Evolutionary conservation across 2,113 vertebrate species (phyloP).

Genomic region (Amblyornis subalaris): DNA sequence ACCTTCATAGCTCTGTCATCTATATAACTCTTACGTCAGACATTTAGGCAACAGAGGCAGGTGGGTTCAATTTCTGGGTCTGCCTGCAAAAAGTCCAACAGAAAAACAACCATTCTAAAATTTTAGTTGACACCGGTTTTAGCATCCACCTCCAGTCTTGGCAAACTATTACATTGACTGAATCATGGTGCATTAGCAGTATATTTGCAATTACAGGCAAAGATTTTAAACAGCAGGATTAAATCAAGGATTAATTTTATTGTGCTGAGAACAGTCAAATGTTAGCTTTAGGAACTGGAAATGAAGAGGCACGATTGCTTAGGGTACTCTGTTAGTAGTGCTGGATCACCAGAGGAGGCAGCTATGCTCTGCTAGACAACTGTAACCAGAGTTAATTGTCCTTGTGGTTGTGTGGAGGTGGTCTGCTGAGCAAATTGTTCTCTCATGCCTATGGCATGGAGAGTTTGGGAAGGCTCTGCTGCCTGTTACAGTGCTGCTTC

Average conservation of each 20-base stretch:
- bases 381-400: background rate
- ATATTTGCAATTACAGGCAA: background rate
- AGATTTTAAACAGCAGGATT: background rate
- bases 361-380: background rate
- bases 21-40: background rate
- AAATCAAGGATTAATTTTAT: background rate
- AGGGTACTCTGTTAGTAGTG: background rate
- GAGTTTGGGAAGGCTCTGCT: background rate
- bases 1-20: background rate
- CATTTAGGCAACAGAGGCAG: background rate
- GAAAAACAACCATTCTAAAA: background rate
- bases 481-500: background rate
- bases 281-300: background rate
- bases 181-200: background rate
- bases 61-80: background rate
- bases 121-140: background rate
- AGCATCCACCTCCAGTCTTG: slow-evolving; percentile 4
- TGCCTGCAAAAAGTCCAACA: background rate
- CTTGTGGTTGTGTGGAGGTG: background rate
- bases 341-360: background rate
- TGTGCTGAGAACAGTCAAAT: background rate
- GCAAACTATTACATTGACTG: background rate
- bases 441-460: background rate
- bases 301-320: background rate
- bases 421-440: rapidly evolving